Evolutionary conservation across 1,140 invertebrate species (phyloP), one percentile per base, ranked within the genome.

Genomic region (Drosophila insularis): DNA sequence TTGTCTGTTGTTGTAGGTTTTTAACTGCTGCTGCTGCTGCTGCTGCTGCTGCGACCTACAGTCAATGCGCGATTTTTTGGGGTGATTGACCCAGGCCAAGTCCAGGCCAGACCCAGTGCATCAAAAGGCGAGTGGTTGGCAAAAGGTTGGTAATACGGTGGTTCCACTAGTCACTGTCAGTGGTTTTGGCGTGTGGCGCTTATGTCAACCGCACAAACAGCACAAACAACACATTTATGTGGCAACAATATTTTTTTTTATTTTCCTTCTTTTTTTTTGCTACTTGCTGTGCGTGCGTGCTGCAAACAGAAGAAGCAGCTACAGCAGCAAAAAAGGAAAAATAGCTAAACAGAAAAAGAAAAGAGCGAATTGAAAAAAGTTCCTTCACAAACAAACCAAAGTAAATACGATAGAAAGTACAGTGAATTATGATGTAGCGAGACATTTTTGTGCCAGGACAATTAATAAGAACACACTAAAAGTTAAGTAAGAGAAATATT

Each of bases 1-100:
- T 75, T 56, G 17, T 56, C 67, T 63, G 68, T 71, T 58, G 31
- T 74, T 74, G 71, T 60, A 68, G 63, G 63, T 81, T 79, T 60
- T 39, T 31, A 21, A 21, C 62, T 23, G 53, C 32, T 11, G 21
- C 50, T 27, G 23, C 23, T 23, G 23, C 62, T 23, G 53, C 32
- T 11, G 21, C 50, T 27, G 23, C 23, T 23, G 23, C 23, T 23
- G 23, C 23, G 23, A 23, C 23, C 23, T 27, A 27, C 27, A 27
- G 27, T 27, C 67, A 54, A 79, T 50, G 10, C 8, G 43, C 19
- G 43, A 37, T 50, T 46, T 13, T 6, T 27, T 1, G 27, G 37
- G 59, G 82, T 85, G 81, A 86, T 81, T 85, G 82, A 85, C 81
- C 81, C 78, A 68, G 75, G 65, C 70, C 66, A 60, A 31, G 19